Conservation (phyloP, 1,140 invertebrate species). For the Mesaphorura yosii region DNA sequence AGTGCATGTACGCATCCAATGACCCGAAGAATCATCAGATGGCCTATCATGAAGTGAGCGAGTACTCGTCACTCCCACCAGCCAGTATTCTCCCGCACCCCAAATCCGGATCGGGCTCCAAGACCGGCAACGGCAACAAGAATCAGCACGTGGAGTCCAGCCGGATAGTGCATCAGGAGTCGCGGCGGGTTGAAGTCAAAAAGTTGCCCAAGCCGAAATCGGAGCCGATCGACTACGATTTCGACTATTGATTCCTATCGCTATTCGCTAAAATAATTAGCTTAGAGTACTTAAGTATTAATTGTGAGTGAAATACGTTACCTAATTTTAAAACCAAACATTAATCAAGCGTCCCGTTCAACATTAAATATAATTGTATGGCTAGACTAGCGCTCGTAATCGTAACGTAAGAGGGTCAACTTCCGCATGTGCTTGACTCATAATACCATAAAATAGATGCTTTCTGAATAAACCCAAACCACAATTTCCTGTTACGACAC, state of each 20-base stretch:
- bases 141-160: background rate
- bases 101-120: background rate
- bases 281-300: too few species aligned
- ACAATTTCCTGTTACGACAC: too few species aligned
- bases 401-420: too few species aligned
- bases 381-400: too few species aligned
- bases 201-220: conserved; percentile 7
- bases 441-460: too few species aligned
- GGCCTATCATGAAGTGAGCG: conserved; percentile 28
- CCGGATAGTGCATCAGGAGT: background rate
- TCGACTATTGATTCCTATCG: conserved; percentile 22
- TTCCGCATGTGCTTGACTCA: too few species aligned
- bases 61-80: conserved; percentile 22
- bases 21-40: conserved; percentile 25
- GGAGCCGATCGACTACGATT: conserved; percentile 17
- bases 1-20: conserved; percentile 27
- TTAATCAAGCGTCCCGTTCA: too few species aligned
- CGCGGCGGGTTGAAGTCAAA: background rate
- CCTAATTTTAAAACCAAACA: too few species aligned
- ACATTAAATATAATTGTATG: too few species aligned
- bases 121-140: background rate
- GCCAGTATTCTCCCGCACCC: conserved; percentile 14
- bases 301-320: too few species aligned
- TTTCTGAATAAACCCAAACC: too few species aligned
- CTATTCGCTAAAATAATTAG: too few species aligned